Percentiles rank a stretch among this genome's conserved stretches.
phyloP scores from a whole-genome alignment of 1,140 invertebrate genomes.

The Polypedilum vanderplanki region DNA sequence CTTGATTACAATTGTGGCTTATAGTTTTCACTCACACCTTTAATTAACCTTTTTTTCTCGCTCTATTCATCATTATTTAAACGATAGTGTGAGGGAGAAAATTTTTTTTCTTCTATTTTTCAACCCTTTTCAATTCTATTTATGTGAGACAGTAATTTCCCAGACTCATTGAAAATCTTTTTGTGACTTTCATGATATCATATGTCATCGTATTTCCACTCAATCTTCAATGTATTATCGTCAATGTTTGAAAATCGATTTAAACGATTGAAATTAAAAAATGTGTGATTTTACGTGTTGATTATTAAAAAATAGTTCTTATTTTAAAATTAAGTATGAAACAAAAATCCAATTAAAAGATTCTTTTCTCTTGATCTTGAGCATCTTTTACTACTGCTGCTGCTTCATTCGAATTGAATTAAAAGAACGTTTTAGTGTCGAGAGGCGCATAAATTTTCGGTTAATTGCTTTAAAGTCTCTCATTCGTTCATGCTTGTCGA shows the following conservation, averaged over 20 bases:
- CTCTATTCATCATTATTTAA: background rate
- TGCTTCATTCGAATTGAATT: constrained; percentile 11
- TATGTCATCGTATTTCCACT: constrained; percentile 5
- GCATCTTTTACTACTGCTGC: too few relatives aligned
- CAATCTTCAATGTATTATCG: background rate
- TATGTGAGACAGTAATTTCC: background rate
- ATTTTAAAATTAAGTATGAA: background rate
- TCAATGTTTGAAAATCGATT: constrained; percentile 18
- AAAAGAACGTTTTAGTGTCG: background rate
- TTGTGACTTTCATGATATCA: background rate
- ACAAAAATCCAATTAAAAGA: constrained; percentile 16
- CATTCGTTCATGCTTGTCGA: constrained; percentile 3
- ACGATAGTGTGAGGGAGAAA: background rate
- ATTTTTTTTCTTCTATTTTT: background rate
- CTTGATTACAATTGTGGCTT: too few relatives aligned
- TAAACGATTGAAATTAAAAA: background rate
- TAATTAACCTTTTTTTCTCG: background rate
- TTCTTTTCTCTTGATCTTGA: background rate
- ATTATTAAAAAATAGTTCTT: background rate
- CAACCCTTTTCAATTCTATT: background rate
- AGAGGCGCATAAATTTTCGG: constrained; percentile 16
- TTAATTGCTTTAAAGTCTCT: constrained; percentile 13
- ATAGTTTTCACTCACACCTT: background rate
- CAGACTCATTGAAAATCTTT: constrained; percentile 7
- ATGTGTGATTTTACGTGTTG: constrained; percentile 10